Percentiles rank a stretch among this genome's conserved stretches.
These are phyloP conservation scores for Zaprionus camerounensis DNA, from an alignment of 1,140 invertebrate species.

Conservation along the genomic window DNA sequence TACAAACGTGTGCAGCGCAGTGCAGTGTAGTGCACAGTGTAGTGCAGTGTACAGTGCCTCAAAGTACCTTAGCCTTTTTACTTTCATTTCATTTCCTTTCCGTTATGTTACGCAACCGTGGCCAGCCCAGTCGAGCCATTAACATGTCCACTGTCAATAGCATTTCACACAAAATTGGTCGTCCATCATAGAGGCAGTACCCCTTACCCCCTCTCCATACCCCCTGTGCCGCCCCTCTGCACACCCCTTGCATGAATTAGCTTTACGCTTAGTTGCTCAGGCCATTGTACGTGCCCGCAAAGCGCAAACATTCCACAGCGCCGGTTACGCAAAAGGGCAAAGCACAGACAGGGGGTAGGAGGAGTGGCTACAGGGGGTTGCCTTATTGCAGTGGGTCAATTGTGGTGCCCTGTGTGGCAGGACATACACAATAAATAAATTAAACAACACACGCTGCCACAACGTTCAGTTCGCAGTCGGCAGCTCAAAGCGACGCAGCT, in stretches of 20 bases:
- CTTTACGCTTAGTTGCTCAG: constrained; percentile 25
- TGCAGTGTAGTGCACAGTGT: background rate
- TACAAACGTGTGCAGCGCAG: constrained; percentile 27
- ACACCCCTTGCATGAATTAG: background rate
- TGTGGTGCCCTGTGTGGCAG: constrained; percentile 23
- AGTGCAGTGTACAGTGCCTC: background rate
- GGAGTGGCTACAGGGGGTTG: background rate
- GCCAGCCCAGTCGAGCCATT: constrained; percentile 50
- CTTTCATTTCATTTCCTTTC: background rate
- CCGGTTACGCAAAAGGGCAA: constrained; percentile 26
- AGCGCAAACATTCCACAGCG: constrained; percentile 31
- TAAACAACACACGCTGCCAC: constrained; percentile 53
- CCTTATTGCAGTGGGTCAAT: constrained; percentile 1
- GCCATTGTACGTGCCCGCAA: constrained; percentile 33
- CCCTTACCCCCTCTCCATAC: no score
- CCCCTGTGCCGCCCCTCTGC: no score
- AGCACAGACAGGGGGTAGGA: background rate
- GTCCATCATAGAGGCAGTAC: constrained; percentile 12
- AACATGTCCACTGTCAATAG: constrained; percentile 72
- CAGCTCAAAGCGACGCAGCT: constrained; percentile 20
- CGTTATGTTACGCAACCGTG: constrained; percentile 48
- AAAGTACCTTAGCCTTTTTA: background rate
- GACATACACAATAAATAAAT: constrained; percentile 68
- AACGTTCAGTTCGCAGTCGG: constrained; percentile 46
- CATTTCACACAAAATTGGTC: constrained; percentile 69